These are phyloP conservation scores for Eristalinus sepulchralis DNA, from an alignment of 2,888 invertebrate species.

Conservation along the genomic window DNA sequence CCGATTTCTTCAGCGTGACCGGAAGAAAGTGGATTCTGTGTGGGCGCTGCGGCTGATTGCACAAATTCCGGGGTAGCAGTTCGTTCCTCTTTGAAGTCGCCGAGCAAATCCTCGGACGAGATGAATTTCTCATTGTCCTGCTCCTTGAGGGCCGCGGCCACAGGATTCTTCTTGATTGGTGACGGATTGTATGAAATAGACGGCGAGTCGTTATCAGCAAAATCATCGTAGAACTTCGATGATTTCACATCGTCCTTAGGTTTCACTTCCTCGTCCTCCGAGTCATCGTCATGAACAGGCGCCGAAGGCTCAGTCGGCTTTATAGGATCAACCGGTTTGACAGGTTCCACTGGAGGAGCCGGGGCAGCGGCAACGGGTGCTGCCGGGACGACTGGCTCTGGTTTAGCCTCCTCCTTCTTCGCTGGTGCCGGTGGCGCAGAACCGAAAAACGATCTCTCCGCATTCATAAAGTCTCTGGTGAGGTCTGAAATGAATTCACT, in stretches of 20 bases:
- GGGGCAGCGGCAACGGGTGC: slow-evolving; percentile 1
- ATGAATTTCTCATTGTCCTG: slow-evolving; percentile 81
- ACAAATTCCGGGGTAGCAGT: slow-evolving; percentile 74
- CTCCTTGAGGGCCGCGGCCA: slow-evolving; percentile 78
- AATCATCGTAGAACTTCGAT: slow-evolving; percentile 75
- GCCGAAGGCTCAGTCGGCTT: slow-evolving; percentile 49
- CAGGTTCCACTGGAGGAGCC: not conserved
- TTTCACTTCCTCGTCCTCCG: slow-evolving; percentile 64
- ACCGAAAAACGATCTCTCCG: slow-evolving; percentile 75
- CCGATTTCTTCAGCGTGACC: slow-evolving; percentile 31
- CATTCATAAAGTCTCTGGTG: slow-evolving; percentile 78
- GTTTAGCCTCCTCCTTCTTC: slow-evolving; percentile 20
- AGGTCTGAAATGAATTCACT: slow-evolving; percentile 72
- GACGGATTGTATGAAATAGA: slow-evolving; percentile 79
- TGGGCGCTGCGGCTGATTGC: slow-evolving; percentile 52
- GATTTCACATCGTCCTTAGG: slow-evolving; percentile 58
- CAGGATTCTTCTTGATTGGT: slow-evolving; percentile 78
- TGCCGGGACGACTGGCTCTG: slow-evolving; percentile 17
- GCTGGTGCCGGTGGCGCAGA: slow-evolving; percentile 38
- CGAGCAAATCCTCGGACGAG: slow-evolving; percentile 80
- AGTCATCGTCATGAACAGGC: slow-evolving; percentile 61
- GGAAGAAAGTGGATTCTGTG: slow-evolving; percentile 53
- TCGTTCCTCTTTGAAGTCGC: slow-evolving; percentile 79
- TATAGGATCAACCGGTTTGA: slow-evolving; percentile 2
- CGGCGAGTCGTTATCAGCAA: slow-evolving; percentile 78